Evolutionary conservation across 2,888 invertebrate species (phyloP).

Genomic region (Sisyra nigra): DNA sequence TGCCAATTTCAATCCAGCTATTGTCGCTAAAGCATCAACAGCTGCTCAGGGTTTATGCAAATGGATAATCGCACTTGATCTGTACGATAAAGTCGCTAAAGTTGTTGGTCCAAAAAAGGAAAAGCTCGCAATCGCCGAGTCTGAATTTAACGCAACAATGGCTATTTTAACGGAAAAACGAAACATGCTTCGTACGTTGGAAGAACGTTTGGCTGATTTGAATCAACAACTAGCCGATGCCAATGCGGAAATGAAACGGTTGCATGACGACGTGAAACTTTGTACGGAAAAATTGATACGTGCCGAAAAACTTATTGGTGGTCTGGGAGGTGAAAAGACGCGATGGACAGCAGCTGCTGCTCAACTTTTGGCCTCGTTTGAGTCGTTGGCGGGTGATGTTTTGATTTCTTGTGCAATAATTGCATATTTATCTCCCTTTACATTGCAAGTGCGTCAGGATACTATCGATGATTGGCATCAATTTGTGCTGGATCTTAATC

Average conservation of each 20-base stretch:
- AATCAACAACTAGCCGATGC: conserved; percentile 52
- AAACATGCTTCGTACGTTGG: conserved; percentile 56
- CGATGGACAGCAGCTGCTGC: conserved; percentile 70
- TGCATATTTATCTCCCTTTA: conserved; percentile 78
- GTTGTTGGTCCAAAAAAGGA: conserved; percentile 75
- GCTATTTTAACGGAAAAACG: conserved; percentile 71
- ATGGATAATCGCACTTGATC: conserved; percentile 83
- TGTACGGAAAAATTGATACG: conserved; percentile 73
- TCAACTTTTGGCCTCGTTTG: conserved; percentile 55
- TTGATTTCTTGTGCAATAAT: conserved; percentile 77
- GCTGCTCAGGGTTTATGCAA: conserved; percentile 88
- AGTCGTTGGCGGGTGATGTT: conserved; percentile 78
- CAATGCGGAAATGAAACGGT: conserved; percentile 43
- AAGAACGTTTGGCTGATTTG: conserved; percentile 55
- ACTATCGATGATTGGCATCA: conserved; percentile 55
- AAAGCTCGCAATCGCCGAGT: conserved; percentile 64
- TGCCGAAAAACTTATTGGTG: conserved; percentile 77
- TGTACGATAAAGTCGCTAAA: conserved; percentile 72
- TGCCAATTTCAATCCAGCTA: conserved; percentile 61
- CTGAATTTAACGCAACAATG: conserved; percentile 68
- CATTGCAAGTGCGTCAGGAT: conserved; percentile 42
- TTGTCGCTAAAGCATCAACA: conserved; percentile 77
- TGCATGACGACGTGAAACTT: conserved; percentile 57
- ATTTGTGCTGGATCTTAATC: conserved; percentile 46
- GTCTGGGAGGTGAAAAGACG: conserved; percentile 74